Percentiles rank a stretch among this genome's conserved stretches.
Conservation (phyloP, 1,140 invertebrate species). For the Polypedilum vanderplanki region DNA sequence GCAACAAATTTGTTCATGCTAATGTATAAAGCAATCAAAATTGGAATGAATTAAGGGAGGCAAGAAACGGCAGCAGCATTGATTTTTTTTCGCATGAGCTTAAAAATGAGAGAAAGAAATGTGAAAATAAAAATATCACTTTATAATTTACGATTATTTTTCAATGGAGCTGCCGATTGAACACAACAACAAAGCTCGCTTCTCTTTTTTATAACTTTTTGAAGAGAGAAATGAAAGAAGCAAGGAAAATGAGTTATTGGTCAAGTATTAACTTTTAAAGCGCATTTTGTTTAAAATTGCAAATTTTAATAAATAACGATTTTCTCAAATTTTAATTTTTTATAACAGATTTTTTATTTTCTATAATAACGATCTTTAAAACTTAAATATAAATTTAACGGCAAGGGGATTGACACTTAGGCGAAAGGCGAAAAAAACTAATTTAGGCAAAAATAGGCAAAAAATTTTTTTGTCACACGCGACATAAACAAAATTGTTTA, state of each 20-base stretch:
- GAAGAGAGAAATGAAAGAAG: too few species aligned
- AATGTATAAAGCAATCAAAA: slow-evolving; percentile 27
- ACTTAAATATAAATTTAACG: too few species aligned
- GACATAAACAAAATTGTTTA: too few species aligned
- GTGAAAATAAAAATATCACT: slow-evolving; percentile 27
- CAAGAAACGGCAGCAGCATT: not conserved
- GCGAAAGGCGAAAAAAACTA: too few species aligned
- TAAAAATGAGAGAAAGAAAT: not conserved
- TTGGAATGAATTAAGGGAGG: not conserved
- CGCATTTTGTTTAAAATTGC: not conserved
- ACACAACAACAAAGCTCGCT: slow-evolving; percentile 9
- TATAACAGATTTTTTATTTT: too few species aligned
- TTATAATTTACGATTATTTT: slow-evolving; percentile 28
- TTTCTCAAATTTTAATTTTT: not conserved
- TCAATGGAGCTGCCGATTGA: slow-evolving; percentile 20
- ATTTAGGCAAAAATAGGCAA: too few species aligned
- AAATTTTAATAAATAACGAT: too few species aligned
- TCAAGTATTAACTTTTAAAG: too few species aligned
- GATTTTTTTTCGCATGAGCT: not conserved
- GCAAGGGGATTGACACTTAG: too few species aligned
- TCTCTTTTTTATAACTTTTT: not conserved
- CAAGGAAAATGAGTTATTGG: too few species aligned
- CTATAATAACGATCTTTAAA: too few species aligned
- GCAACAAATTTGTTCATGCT: slow-evolving; percentile 19
- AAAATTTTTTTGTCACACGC: too few species aligned